Percentiles rank a stretch among this genome's conserved stretches.
phyloP scores from a whole-genome alignment of 92 coral and sea anemone species.

The Zoanthus gigantus region DNA sequence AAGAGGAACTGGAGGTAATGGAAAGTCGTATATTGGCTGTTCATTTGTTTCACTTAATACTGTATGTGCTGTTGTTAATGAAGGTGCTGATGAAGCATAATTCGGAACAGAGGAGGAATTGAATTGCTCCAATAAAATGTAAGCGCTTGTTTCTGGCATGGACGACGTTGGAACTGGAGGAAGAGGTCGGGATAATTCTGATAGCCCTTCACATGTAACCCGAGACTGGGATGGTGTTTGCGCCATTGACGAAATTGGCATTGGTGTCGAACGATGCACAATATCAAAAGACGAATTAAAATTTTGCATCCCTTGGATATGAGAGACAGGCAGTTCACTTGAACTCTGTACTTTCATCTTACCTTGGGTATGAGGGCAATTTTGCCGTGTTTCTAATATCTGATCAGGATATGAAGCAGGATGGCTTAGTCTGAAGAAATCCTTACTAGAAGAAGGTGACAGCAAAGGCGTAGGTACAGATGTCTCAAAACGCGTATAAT shows the following conservation, averaged over 20 bases:
- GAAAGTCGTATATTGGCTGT: slow-evolving; percentile 36
- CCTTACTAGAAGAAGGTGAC: neutral
- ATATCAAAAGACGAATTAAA: neutral
- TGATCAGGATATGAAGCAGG: slow-evolving; percentile 1
- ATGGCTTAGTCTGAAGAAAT: neutral
- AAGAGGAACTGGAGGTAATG: slow-evolving; percentile 33
- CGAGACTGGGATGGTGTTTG: neutral
- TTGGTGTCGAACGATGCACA: neutral
- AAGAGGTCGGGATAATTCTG: slow-evolving; percentile 8
- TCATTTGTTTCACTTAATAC: neutral
- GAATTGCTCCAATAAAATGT: neutral
- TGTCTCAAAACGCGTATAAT: neutral
- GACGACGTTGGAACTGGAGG: slow-evolving; percentile 24
- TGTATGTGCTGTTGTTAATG: neutral
- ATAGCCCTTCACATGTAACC: neutral
- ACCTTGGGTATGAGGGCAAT: neutral
- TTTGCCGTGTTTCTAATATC: neutral
- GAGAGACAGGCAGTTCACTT: neutral
- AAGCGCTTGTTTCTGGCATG: neutral
- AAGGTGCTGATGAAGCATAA: neutral
- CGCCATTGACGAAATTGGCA: neutral
- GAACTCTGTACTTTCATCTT: neutral
- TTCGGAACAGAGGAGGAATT: neutral
- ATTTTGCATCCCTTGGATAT: neutral
- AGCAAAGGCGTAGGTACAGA: neutral